Percentiles rank a stretch among this genome's conserved stretches.
Conservation (phyloP, 1,140 invertebrate genomes). For the Brachionus plicatilis region DNA sequence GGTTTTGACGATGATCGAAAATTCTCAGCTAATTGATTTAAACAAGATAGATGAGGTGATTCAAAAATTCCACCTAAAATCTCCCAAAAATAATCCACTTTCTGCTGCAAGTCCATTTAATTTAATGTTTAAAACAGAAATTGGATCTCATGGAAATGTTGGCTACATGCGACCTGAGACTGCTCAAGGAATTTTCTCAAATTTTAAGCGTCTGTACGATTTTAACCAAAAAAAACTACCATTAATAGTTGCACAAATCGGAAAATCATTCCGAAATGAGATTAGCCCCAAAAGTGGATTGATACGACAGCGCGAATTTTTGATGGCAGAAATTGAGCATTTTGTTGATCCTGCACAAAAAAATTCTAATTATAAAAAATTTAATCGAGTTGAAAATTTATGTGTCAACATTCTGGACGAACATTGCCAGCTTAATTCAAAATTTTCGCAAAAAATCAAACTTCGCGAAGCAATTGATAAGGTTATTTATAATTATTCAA, state of each 20-base stretch:
- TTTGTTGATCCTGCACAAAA: conserved; percentile 90
- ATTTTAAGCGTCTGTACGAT: conserved; percentile 90
- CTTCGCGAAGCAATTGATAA: conserved; percentile 54
- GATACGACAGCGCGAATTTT: conserved; percentile 90
- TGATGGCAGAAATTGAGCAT: conserved; percentile 99
- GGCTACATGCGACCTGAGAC: conserved; percentile 90
- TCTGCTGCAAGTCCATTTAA: conserved; percentile 94
- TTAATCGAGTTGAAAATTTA: conserved; percentile 68
- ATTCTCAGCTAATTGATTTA: conserved; percentile 77
- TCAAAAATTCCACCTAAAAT: conserved; percentile 82
- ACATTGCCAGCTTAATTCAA: conserved; percentile 81
- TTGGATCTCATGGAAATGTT: conserved; percentile 83
- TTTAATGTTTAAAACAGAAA: conserved; percentile 96
- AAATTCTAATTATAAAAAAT: conserved; percentile 82
- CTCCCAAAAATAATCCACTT: conserved; percentile 84
- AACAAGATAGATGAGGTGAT: conserved; percentile 78
- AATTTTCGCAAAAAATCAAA: conserved; percentile 46
- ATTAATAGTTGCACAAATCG: conserved; percentile 95
- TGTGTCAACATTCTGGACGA: conserved; percentile 80
- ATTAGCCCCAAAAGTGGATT: conserved; percentile 95
- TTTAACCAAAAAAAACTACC: conserved; percentile 94
- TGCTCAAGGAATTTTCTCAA: conserved; percentile 98
- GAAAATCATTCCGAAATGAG: conserved; percentile 96
- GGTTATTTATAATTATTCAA: conserved; percentile 63
- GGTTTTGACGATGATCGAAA: conserved; percentile 41